Evolutionary conservation across 2,113 vertebrate genomes (phyloP).

Genomic region (Campylorhamphus procurvoides): DNA sequence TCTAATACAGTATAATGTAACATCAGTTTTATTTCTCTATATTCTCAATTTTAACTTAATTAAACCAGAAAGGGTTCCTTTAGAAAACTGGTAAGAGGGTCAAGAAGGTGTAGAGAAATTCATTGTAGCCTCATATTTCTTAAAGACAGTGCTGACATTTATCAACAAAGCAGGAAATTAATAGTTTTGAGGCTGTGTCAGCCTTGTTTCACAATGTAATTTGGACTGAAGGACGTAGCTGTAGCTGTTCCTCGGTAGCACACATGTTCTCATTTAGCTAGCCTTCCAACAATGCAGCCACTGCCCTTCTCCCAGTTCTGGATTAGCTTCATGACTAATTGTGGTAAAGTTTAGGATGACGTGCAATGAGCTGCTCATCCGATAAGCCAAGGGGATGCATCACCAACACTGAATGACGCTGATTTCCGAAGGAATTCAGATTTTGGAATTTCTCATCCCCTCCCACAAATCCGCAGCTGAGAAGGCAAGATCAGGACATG

Average conservation of each 20-base stretch:
- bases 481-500: conserved; percentile 18
- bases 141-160: not conserved
- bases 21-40: not conserved
- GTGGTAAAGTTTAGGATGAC: conserved; percentile 36
- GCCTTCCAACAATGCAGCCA: conserved; percentile 38
- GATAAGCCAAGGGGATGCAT: conserved; percentile 20
- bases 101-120: not conserved
- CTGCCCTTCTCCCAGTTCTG: conserved; percentile 37
- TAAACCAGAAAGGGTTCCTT: not conserved
- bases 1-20: not conserved
- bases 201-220: conserved; percentile 19
- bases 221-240: not conserved
- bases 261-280: conserved; percentile 55
- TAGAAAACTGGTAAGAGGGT: not conserved
- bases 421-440: not conserved
- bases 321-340: conserved; percentile 29
- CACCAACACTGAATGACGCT: not conserved
- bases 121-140: not conserved
- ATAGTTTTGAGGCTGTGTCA: conserved; percentile 34
- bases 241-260: conserved; percentile 4
- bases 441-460: conserved; percentile 33
- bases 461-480: conserved; percentile 19
- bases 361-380: not conserved
- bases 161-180: conserved; percentile 38
- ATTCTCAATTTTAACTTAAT: not conserved